These are phyloP conservation scores for Lutjanus campechanus DNA, from an alignment of 2,797 vertebrate species.

Conservation along the genomic window DNA sequence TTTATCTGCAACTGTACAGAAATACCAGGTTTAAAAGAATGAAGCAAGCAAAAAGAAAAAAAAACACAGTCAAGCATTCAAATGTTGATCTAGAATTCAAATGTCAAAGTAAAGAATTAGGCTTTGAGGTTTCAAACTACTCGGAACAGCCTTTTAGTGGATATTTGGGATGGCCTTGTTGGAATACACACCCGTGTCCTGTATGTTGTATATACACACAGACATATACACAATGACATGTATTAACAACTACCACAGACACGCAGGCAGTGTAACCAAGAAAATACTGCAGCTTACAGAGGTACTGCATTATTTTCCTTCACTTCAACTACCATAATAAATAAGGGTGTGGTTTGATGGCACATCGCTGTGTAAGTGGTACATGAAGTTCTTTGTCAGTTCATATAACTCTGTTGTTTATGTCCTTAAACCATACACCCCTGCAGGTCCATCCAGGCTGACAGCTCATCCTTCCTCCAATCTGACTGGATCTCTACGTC, in stretches of 20 bases:
- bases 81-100: too few relatives aligned
- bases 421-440: slow-evolving; percentile 14
- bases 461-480: slow-evolving; percentile 53
- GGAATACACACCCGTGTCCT: background rate
- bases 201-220: background rate
- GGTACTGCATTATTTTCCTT: background rate
- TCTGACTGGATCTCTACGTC: slow-evolving; percentile 42
- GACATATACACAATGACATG: too few relatives aligned
- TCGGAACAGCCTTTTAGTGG: too few relatives aligned
- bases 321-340: background rate
- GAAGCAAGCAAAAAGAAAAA: too few relatives aligned
- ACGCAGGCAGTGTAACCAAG: background rate
- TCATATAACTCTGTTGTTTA: background rate
- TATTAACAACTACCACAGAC: background rate
- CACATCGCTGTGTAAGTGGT: background rate
- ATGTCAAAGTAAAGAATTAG: too few relatives aligned
- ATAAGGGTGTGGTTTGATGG: background rate
- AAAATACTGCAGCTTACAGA: background rate
- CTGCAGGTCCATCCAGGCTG: slow-evolving; percentile 25
- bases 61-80: too few relatives aligned
- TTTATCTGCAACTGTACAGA: too few relatives aligned
- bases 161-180: background rate
- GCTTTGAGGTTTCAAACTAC: too few relatives aligned
- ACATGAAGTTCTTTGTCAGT: background rate
- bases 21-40: too few relatives aligned